Conservation (phyloP, 2,888 invertebrate species). For the Craniophora ligustri region DNA sequence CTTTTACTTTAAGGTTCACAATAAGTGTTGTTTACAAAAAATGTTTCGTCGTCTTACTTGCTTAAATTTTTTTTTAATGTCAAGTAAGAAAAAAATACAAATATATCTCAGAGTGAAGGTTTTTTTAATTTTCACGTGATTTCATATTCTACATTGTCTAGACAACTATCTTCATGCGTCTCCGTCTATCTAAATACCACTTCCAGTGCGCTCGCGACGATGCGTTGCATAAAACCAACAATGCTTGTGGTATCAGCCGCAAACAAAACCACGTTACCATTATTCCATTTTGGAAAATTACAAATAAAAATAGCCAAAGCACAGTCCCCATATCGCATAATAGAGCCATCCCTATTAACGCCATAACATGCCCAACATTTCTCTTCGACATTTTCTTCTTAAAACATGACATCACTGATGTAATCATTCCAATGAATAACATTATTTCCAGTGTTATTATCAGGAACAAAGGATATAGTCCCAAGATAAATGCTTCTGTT, state of each 20-base stretch:
- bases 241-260: conserved; percentile 36
- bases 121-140: neutral
- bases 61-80: too few species aligned
- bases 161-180: conserved; percentile 28
- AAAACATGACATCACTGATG: conserved; percentile 47
- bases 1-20: too few species aligned
- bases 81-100: too few species aligned
- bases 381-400: conserved; percentile 37
- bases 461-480: conserved; percentile 10
- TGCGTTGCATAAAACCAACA: conserved; percentile 26
- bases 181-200: conserved; percentile 25
- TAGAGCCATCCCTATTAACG: conserved; percentile 51
- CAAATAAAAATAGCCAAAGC: conserved; percentile 10
- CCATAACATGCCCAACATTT: conserved; percentile 40
- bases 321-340: conserved; percentile 45
- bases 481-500: fast-evolving
- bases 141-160: neutral
- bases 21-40: too few species aligned
- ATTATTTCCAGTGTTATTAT: conserved; percentile 35
- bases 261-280: conserved; percentile 25
- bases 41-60: too few species aligned
- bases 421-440: conserved; percentile 42
- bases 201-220: conserved; percentile 36
- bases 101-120: too few species aligned
- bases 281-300: neutral